phyloP scores from a whole-genome alignment of 2,888 invertebrate species.

The Penaeus monodon region DNA sequence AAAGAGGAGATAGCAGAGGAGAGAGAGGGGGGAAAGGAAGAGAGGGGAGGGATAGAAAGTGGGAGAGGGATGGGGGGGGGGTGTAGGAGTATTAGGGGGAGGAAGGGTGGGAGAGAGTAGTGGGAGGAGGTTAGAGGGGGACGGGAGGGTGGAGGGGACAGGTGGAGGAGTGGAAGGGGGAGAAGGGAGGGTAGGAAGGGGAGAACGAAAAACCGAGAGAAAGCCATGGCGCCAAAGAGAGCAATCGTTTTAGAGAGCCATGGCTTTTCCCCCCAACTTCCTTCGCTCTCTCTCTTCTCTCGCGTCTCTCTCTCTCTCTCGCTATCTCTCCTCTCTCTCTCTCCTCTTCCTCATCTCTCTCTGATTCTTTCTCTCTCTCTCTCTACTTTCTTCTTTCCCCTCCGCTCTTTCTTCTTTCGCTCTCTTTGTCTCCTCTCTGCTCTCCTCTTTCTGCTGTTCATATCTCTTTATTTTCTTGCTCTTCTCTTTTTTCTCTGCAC shows the following conservation, averaged over 20 bases:
- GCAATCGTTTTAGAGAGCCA: neutral
- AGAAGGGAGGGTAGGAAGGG: neutral
- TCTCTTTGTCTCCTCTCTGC: neutral
- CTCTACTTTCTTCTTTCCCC: no score
- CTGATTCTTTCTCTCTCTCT: no score
- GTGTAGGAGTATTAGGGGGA: neutral
- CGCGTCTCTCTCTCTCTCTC: neutral
- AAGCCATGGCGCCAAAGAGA: neutral
- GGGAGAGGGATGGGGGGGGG: neutral
- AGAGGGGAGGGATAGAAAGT: neutral
- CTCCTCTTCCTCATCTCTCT: neutral
- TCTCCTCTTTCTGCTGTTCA: no score
- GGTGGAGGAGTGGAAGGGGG: neutral
- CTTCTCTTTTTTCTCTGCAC: neutral
- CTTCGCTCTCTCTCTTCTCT: neutral
- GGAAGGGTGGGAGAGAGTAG: no score
- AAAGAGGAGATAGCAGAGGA: no score
- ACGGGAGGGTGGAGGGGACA: neutral
- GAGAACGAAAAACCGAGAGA: neutral
- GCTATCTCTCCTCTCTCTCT: constrained; percentile 10
- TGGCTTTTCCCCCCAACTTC: neutral
- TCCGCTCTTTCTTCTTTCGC: no score
- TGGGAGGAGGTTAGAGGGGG: no score
- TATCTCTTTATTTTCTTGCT: neutral
- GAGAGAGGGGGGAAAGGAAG: neutral